Evolutionary conservation across 1,140 invertebrate genomes (phyloP).

Genomic region (Acarapis woodi): DNA sequence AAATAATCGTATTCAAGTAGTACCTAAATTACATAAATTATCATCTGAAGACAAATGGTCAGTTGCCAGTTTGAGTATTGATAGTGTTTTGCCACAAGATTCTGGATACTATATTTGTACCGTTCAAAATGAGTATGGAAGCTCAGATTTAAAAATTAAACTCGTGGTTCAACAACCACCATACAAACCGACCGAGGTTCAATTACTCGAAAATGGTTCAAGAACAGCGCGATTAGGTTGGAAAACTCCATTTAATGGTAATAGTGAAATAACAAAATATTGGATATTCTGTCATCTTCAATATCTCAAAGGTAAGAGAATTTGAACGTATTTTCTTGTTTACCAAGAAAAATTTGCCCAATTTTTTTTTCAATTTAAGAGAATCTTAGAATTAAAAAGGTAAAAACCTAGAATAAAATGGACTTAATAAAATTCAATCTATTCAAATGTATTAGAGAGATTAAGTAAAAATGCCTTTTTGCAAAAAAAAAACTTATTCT

Average conservation of each 20-base stretch:
- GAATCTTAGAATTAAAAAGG: not conserved
- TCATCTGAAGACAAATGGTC: not conserved
- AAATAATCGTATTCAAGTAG: too few relatives aligned
- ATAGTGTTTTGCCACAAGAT: slow-evolving; percentile 28
- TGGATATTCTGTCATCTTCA: slow-evolving; percentile 14
- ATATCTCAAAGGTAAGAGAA: not conserved
- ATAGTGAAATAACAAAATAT: slow-evolving; percentile 37
- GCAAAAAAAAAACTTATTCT: too few relatives aligned
- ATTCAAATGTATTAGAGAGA: not conserved
- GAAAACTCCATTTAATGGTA: slow-evolving; percentile 44
- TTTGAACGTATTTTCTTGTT: not conserved
- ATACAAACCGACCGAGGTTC: slow-evolving; percentile 16
- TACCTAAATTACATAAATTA: too few relatives aligned
- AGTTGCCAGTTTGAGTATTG: not conserved
- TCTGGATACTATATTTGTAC: slow-evolving; percentile 78
- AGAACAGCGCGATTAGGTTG: slow-evolving; percentile 34
- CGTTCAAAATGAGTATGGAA: slow-evolving; percentile 75
- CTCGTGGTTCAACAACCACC: slow-evolving; percentile 48
- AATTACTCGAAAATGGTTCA: slow-evolving; percentile 17
- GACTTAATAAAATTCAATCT: not conserved
- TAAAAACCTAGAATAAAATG: not conserved
- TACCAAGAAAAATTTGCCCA: not conserved
- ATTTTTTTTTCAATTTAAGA: not conserved
- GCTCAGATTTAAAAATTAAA: slow-evolving; percentile 77
- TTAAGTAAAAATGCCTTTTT: too few relatives aligned